Evolutionary conservation across 1,140 invertebrate genomes (phyloP).

Genomic region (Drosophila mojavensis): DNA sequence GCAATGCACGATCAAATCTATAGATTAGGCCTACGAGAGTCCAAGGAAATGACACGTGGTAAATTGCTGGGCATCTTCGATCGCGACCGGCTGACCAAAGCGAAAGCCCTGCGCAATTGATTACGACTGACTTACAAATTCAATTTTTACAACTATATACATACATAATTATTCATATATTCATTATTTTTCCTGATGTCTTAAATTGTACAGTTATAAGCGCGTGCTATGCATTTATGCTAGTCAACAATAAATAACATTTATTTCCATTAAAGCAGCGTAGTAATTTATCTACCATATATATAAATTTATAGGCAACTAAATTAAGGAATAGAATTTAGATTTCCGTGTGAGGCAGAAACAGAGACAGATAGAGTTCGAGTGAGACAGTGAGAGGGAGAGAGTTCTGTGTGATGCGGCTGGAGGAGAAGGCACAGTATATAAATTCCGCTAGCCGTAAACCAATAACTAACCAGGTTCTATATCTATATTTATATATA

Average conservation of each 20-base stretch:
- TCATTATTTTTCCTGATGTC: not conserved
- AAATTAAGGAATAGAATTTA: not conserved
- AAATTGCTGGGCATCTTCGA: constrained; percentile 96
- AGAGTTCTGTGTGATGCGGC: not conserved
- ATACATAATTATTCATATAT: not conserved
- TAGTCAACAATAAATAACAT: constrained; percentile 65
- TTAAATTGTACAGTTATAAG: not conserved
- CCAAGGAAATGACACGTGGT: constrained; percentile 97
- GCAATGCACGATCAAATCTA: constrained; percentile 96
- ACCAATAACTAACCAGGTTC: constrained; percentile 26
- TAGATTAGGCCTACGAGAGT: constrained; percentile 96
- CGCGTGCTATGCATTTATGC: constrained; percentile 16
- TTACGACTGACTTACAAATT: not conserved
- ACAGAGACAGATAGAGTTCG: too few species aligned
- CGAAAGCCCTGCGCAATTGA: constrained; percentile 5
- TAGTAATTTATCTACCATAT: constrained; percentile 1
- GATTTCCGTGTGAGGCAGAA: too few species aligned
- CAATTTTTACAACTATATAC: not conserved
- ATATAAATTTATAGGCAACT: not conserved
- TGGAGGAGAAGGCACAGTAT: constrained; percentile 59
- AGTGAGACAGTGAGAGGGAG: not conserved
- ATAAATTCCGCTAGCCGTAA: constrained; percentile 37
- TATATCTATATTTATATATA: constrained; percentile 16
- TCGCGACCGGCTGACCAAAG: constrained; percentile 19
- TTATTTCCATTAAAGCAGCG: constrained; percentile 64